A percentile compares a stretch with the other conserved stretches of the same genome.
These are phyloP conservation scores for Dinoponera quadriceps DNA, from an alignment of 1,140 invertebrate species.

Conservation along the genomic window DNA sequence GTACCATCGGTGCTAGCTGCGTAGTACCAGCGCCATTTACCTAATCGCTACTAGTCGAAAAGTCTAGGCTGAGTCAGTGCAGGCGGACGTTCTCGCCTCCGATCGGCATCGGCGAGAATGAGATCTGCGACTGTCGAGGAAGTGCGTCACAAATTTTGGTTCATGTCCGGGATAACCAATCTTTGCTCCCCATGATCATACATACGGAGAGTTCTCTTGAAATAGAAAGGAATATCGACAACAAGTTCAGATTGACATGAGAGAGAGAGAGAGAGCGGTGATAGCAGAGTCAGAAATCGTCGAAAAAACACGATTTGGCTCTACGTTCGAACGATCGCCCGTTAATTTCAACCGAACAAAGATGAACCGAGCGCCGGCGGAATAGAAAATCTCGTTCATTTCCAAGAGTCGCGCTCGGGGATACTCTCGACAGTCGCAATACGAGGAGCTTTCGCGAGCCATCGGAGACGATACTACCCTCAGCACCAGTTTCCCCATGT, in stretches of 20 bases:
- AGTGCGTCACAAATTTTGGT: slow-evolving; percentile 26
- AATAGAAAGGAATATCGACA: too few relatives aligned
- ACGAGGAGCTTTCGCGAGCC: slow-evolving; percentile 64
- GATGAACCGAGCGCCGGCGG: not conserved
- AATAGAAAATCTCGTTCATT: slow-evolving; percentile 64
- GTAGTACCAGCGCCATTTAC: slow-evolving; percentile 81
- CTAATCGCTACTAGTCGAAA: slow-evolving; percentile 80
- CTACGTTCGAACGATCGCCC: too few relatives aligned
- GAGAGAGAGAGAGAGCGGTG: too few relatives aligned
- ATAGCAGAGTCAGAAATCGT: too few relatives aligned
- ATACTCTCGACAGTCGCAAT: slow-evolving; percentile 66
- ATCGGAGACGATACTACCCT: slow-evolving; percentile 66
- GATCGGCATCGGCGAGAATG: slow-evolving; percentile 42
- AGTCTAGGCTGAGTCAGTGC: slow-evolving; percentile 78
- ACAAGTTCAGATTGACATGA: too few relatives aligned
- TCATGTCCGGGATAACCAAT: slow-evolving; percentile 34
- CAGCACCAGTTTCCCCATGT: slow-evolving; percentile 76
- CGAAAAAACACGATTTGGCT: too few relatives aligned
- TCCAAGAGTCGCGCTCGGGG: slow-evolving; percentile 58
- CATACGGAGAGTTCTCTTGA: too few relatives aligned
- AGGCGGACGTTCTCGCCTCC: slow-evolving; percentile 47
- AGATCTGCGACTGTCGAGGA: slow-evolving; percentile 61
- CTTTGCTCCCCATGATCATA: slow-evolving; percentile 11
- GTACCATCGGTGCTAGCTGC: slow-evolving; percentile 80
- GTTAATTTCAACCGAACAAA: not conserved